Evolutionary conservation across 2,888 invertebrate genomes (phyloP).

Genomic region (Brachynemurus nebulosus): DNA sequence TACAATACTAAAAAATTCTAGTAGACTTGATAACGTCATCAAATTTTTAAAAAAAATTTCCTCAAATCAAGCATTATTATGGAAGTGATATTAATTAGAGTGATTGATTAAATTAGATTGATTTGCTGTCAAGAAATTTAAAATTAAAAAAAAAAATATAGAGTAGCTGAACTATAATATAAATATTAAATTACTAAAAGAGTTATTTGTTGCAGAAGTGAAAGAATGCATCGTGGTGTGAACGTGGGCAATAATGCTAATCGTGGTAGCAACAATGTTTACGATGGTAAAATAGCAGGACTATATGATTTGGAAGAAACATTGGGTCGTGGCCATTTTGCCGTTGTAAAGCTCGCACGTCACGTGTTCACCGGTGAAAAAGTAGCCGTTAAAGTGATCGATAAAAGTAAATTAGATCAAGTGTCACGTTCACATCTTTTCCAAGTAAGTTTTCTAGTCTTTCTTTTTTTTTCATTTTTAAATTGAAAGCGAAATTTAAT

Average conservation of each 20-base stretch:
- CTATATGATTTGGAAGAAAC: slow-evolving; percentile 96
- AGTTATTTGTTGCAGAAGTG: neutral
- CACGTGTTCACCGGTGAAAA: slow-evolving; percentile 99
- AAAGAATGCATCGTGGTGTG: slow-evolving; percentile 23
- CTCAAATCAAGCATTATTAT: too few relatives aligned
- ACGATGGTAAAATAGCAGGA: slow-evolving; percentile 86
- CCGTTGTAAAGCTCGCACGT: slow-evolving; percentile 91
- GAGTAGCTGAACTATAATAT: neutral
- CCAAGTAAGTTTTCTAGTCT: slow-evolving; percentile 67
- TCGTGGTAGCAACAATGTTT: slow-evolving; percentile 33
- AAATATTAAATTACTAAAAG: neutral
- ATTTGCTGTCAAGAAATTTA: neutral
- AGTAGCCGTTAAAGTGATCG: slow-evolving; percentile 96
- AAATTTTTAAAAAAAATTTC: too few relatives aligned
- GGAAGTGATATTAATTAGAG: too few relatives aligned
- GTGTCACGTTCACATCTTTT: slow-evolving; percentile 91
- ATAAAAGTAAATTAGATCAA: slow-evolving; percentile 95
- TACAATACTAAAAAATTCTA: too few relatives aligned
- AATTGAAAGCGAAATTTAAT: neutral
- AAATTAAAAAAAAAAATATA: neutral
- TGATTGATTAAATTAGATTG: too few relatives aligned
- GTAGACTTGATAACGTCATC: too few relatives aligned
- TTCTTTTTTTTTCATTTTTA: too few relatives aligned
- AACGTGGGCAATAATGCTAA: slow-evolving; percentile 21
- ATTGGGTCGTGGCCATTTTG: slow-evolving; percentile 95